Evolutionary conservation across 1,140 invertebrate species (phyloP).

Genomic region (Orchestia grillus): DNA sequence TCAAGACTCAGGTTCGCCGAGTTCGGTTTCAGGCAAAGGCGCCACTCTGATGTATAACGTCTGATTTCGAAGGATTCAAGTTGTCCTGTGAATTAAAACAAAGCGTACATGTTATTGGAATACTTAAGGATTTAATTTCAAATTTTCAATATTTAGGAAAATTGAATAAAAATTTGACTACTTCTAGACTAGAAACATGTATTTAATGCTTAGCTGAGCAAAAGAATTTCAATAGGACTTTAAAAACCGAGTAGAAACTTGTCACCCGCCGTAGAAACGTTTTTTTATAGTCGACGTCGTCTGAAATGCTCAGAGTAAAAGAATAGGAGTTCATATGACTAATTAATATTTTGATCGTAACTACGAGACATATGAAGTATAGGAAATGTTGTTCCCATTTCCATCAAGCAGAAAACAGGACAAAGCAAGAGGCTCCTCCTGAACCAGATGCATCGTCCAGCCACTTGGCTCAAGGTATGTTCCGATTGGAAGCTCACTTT

Average conservation of each 20-base stretch:
- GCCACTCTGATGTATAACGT: neutral
- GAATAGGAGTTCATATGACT: neutral
- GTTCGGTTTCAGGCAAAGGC: neutral
- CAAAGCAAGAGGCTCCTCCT: too few relatives aligned
- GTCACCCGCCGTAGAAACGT: neutral
- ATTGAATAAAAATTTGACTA: neutral
- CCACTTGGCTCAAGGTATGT: too few relatives aligned
- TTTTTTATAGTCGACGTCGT: neutral
- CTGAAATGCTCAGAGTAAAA: neutral
- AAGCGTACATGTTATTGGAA: neutral
- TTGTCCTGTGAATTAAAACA: neutral
- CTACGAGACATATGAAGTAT: neutral
- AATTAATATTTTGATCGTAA: neutral
- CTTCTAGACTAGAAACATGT: neutral
- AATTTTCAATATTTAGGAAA: neutral
- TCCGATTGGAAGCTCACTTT: too few relatives aligned
- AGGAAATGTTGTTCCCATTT: neutral
- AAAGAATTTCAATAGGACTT: neutral
- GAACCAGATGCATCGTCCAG: too few relatives aligned
- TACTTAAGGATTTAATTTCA: neutral
- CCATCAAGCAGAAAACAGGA: too few relatives aligned
- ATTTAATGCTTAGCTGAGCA: neutral
- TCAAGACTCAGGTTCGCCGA: neutral
- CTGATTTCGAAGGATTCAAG: neutral
- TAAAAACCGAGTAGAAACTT: neutral